Evolutionary conservation across 2,888 invertebrate genomes (phyloP).

Genomic region (Campopleginae sp.): DNA sequence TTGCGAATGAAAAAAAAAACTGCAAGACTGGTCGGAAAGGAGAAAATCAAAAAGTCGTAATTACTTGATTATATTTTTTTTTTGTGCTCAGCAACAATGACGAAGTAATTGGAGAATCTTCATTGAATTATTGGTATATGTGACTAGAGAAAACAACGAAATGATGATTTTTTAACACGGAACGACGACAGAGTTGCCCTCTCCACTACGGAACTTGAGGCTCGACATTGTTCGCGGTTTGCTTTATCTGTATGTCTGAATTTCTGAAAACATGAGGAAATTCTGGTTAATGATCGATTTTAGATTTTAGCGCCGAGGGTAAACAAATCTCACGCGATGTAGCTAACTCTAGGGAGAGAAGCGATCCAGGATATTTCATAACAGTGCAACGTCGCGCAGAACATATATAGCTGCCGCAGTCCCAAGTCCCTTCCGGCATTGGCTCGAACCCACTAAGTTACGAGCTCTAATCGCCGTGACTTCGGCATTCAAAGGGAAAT

Average conservation of each 20-base stretch:
- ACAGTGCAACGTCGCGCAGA: slow-evolving; percentile 52
- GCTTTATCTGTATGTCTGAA: not conserved
- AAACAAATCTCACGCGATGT: not conserved
- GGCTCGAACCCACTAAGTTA: slow-evolving; percentile 74
- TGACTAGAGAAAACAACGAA: too few species aligned
- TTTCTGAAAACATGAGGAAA: not conserved
- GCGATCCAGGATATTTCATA: slow-evolving; percentile 56
- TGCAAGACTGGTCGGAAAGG: too few species aligned
- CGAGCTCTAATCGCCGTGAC: slow-evolving; percentile 76
- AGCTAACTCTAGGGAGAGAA: not conserved
- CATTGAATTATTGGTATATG: too few species aligned
- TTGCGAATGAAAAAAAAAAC: too few species aligned
- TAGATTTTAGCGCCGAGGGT: not conserved
- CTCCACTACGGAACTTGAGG: too few species aligned
- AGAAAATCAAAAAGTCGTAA: too few species aligned
- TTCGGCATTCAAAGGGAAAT: slow-evolving; percentile 75
- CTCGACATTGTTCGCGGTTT: too few species aligned
- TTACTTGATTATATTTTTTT: too few species aligned
- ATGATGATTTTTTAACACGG: slow-evolving; percentile 19
- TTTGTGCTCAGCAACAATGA: too few species aligned
- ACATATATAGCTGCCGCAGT: slow-evolving; percentile 59
- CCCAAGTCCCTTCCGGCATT: slow-evolving; percentile 62
- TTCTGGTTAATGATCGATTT: not conserved
- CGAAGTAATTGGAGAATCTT: too few species aligned
- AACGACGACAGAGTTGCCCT: not conserved